Conservation (phyloP, 2,797 vertebrate genomes). For the Mormyrops attenuatus region DNA sequence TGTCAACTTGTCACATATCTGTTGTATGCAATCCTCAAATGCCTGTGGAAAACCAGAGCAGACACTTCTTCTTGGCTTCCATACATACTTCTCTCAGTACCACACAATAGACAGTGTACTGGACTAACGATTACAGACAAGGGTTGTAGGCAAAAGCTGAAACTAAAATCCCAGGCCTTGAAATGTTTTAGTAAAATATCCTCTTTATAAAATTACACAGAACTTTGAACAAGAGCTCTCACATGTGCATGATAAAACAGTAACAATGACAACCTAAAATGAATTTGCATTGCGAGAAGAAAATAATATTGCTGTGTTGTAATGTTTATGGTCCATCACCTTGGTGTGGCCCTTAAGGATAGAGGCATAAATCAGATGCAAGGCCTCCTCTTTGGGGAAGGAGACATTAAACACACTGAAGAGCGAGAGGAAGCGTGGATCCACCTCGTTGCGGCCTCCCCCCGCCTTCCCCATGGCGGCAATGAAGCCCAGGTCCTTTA, state of each 20-base stretch:
- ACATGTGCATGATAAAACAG: not conserved
- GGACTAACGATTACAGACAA: not conserved
- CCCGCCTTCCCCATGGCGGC: constrained; percentile 95
- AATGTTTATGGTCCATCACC: constrained; percentile 56
- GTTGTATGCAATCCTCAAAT: constrained; percentile 68
- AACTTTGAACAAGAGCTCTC: not conserved
- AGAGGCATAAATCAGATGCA: constrained; percentile 82
- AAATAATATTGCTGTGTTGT: not conserved
- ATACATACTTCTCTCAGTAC: not conserved
- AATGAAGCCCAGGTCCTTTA: constrained; percentile 85
- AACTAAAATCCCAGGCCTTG: not conserved
- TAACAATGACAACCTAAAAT: not conserved
- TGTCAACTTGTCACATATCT: constrained; percentile 72
- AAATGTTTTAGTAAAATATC: not conserved
- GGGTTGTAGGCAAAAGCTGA: not conserved
- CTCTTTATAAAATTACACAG: not conserved
- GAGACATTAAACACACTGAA: constrained; percentile 87
- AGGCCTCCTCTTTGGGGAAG: constrained; percentile 77
- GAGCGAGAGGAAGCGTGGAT: constrained; percentile 83
- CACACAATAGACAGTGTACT: not conserved
- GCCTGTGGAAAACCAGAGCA: constrained; percentile 50
- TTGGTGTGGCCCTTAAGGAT: constrained; percentile 82
- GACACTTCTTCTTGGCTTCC: not conserved
- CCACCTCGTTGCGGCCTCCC: constrained; percentile 89
- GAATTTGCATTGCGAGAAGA: not conserved